A percentile compares a stretch with the other conserved stretches of the same genome.
These are phyloP conservation scores for Tachystola acroxantha DNA, from an alignment of 2,888 invertebrate genomes.

Conservation along the genomic window DNA sequence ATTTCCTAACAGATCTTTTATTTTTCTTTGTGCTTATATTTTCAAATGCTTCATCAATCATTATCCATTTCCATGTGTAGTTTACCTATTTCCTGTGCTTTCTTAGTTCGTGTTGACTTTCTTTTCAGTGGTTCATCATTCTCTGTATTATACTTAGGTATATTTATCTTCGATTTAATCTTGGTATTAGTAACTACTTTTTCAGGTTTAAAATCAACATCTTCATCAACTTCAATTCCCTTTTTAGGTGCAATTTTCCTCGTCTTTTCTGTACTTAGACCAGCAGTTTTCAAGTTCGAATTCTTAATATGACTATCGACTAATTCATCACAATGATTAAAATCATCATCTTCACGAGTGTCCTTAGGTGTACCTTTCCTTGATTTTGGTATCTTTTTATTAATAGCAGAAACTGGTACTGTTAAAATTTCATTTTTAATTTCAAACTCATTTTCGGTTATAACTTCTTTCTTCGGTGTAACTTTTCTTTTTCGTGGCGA, in stretches of 20 bases:
- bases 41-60: too few species aligned
- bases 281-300: too few species aligned
- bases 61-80: too few species aligned
- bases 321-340: background rate
- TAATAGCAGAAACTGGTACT: background rate
- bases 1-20: too few species aligned
- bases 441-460: constrained; percentile 12
- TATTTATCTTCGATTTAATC: background rate
- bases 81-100: too few species aligned
- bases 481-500: constrained; percentile 13
- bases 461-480: constrained; percentile 12
- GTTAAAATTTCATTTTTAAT: background rate
- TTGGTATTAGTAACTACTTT: background rate
- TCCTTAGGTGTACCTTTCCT: constrained; percentile 11
- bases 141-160: background rate
- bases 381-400: constrained; percentile 19
- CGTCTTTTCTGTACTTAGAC: too few species aligned
- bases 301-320: background rate
- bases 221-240: background rate
- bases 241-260: too few species aligned
- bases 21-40: too few species aligned
- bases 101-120: constrained; percentile 2
- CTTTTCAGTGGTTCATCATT: background rate
- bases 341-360: background rate
- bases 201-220: background rate